phyloP scores from a whole-genome alignment of 1,140 invertebrate genomes.

The Metopolophium dirhodum region DNA sequence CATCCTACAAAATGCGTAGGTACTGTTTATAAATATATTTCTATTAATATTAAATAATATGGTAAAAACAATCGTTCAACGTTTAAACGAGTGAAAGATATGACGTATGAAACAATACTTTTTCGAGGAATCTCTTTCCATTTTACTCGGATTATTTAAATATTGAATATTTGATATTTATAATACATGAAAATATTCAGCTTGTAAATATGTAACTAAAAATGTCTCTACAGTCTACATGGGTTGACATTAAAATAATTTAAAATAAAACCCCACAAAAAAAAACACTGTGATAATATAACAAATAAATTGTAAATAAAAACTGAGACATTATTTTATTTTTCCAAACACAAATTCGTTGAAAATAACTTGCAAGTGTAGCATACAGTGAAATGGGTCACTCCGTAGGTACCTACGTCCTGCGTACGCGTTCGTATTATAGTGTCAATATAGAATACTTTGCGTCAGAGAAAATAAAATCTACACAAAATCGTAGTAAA shows the following conservation, averaged over 20 bases:
- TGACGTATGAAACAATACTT: neutral
- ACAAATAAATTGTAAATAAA: neutral
- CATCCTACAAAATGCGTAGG: neutral
- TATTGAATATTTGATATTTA: neutral
- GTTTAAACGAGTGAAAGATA: neutral
- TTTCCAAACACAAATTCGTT: neutral
- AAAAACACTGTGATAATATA: neutral
- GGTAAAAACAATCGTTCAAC: neutral
- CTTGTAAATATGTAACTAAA: neutral
- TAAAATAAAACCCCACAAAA: neutral
- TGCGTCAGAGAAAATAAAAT: neutral
- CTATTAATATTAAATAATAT: neutral
- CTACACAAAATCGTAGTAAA: neutral
- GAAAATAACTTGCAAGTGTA: neutral
- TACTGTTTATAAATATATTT: neutral
- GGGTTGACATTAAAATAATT: neutral
- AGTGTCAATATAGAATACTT: neutral
- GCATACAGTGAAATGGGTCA: neutral
- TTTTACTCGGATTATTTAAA: neutral
- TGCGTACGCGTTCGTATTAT: neutral
- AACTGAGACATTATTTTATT: neutral
- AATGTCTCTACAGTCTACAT: neutral
- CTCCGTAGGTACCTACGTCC: too few relatives aligned
- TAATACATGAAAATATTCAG: too few relatives aligned
- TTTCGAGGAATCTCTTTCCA: neutral